phyloP scores from a whole-genome alignment of 2,797 vertebrate species.

The Etheostoma perlongum region DNA sequence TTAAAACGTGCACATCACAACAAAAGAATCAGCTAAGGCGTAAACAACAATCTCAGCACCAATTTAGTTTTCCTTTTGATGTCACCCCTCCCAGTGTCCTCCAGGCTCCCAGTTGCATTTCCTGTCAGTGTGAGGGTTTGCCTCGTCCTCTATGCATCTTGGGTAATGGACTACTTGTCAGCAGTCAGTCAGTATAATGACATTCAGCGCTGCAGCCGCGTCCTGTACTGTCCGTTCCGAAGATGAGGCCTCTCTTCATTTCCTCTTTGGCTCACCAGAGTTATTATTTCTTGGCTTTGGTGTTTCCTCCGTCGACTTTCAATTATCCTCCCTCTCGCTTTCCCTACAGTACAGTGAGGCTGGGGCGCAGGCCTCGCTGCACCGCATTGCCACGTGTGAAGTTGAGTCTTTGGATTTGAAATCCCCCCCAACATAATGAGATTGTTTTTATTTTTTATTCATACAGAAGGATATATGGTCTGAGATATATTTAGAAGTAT shows the following conservation, averaged over 20 bases:
- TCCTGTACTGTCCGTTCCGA: conserved; percentile 58
- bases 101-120: conserved; percentile 57
- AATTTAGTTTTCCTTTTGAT: conserved; percentile 60
- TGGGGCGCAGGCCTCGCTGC: background rate
- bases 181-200: conserved; percentile 78
- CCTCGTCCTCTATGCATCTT: conserved; percentile 60
- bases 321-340: conserved; percentile 69
- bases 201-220: conserved; percentile 55
- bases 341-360: conserved; percentile 25
- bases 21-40: conserved; percentile 21
- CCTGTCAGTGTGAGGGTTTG: conserved; percentile 52
- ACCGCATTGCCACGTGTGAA: conserved; percentile 3
- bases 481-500: conserved; percentile 16
- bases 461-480: background rate
- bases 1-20: conserved; percentile 47
- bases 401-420: conserved; percentile 30
- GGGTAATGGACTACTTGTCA: conserved; percentile 79
- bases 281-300: conserved; percentile 77
- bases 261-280: conserved; percentile 69
- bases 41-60: conserved; percentile 59
- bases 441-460: conserved; percentile 27
- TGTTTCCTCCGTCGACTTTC: conserved; percentile 73
- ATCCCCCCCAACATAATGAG: conserved; percentile 28
- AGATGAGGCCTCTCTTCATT: conserved; percentile 80
- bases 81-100: conserved; percentile 37